Base-by-base conservation (phyloP, 2,797 vertebrate genomes). In the Halcyon badia region DNA sequence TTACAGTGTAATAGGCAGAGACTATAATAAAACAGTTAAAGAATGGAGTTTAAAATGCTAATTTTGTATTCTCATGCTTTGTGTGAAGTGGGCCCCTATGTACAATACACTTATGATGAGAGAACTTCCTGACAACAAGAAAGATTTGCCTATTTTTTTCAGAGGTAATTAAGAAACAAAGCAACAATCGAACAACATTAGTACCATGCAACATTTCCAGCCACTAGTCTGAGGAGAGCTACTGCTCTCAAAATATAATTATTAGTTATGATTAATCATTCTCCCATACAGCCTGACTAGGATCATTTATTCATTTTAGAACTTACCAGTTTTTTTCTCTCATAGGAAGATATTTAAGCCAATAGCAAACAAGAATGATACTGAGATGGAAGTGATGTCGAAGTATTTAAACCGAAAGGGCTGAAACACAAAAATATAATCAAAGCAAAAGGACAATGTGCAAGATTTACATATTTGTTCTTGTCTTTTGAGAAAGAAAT, bases 81-180 rank as follows among this genome's bases (percentile, higher is more conserved):
- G 11, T 72, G 42, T 66, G 30, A 93, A 88, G 51, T 69, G 31
- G 46, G n/a, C 16, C 58, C 39, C 42, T 80, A 87, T 25, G 60
- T 57, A 79, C 66, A 60, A 70, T 84, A 80, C 9, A 19, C 25
- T 79, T 92, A 64, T 31, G 56, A 73, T 73, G 64, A 87, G 14
- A 88, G 31, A 87, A 21, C 39, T 81, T 93, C 46, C 44, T 86
- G 49, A 87, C 54, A 86, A 71, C 9, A 91, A 88, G 64, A 86
- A 92, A 94, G 35, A 92, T 70, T 87, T 92, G 51, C 22, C 42
- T 56, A 2, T 62, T 91, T 96, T 94, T 94, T 93, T 61, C n/a
- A 66, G 24, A 72, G 26, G 30, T 90, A 95, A 90, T 94, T 91
- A 93, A 79, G 81, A 93, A 90, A 90, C 35, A 92, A 90, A 96